These are phyloP conservation scores for Kryptolebias ocellatus DNA, from an alignment of 2,797 vertebrate genomes.

Conservation along the genomic window DNA sequence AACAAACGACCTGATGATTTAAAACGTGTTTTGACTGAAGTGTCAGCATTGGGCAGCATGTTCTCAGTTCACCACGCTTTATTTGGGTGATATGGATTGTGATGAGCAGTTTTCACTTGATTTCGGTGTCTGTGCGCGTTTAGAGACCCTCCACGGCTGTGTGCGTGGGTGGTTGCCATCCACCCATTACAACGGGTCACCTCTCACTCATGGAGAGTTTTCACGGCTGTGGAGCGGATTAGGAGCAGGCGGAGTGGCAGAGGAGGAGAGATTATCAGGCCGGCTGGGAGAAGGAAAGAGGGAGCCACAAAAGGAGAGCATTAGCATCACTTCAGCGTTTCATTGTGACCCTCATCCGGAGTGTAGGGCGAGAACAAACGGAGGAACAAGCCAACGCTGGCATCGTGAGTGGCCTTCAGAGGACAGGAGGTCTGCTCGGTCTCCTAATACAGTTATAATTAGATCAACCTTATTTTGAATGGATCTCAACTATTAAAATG, in stretches of 20 bases:
- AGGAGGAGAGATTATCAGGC: slow-evolving; percentile 52
- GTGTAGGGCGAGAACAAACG: slow-evolving; percentile 54
- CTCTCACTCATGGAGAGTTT: slow-evolving; percentile 77
- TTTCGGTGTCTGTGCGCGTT: slow-evolving; percentile 42
- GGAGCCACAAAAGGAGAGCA: slow-evolving; percentile 46
- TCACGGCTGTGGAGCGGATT: slow-evolving; percentile 81
- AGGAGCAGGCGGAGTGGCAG: slow-evolving; percentile 47
- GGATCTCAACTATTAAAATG: neutral
- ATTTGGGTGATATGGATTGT: slow-evolving; percentile 8
- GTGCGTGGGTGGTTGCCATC: slow-evolving; percentile 69
- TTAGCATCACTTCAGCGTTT: slow-evolving; percentile 63
- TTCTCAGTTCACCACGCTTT: slow-evolving; percentile 13
- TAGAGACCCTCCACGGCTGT: slow-evolving; percentile 53
- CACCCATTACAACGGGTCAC: slow-evolving; percentile 79
- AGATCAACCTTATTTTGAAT: slow-evolving; percentile 10
- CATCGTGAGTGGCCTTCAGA: slow-evolving; percentile 40
- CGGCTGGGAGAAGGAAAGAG: slow-evolving; percentile 48
- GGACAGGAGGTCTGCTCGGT: slow-evolving; percentile 34
- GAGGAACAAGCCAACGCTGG: slow-evolving; percentile 48
- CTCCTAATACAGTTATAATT: slow-evolving; percentile 30
- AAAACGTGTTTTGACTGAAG: too few relatives aligned
- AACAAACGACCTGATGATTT: too few relatives aligned
- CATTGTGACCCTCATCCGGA: slow-evolving; percentile 56
- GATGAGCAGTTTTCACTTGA: slow-evolving; percentile 9
- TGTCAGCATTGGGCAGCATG: neutral